Base-by-base conservation (phyloP, 2,797 vertebrate species). In the Phataginus tetradactyla region DNA sequence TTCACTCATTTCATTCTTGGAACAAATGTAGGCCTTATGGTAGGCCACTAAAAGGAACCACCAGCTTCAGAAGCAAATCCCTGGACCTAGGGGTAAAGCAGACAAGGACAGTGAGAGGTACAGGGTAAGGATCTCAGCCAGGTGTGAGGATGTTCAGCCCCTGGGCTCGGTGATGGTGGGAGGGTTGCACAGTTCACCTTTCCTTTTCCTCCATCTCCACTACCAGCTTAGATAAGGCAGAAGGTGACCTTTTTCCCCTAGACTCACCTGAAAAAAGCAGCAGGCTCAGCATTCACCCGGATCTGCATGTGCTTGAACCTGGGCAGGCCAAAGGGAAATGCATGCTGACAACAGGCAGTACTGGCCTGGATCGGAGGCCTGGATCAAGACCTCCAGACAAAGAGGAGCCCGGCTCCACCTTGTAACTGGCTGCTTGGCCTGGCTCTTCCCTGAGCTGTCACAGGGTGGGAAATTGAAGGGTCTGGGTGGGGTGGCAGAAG, bases 271-370 rank as follows among this genome's bases (percentile, higher is more conserved):
- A 99, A 99, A 98, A 99, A 99, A 90, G 99, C 99, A 42, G 99
- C 99, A 42, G 99, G 99, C 96, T 99, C 99, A 0, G 99, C 99
- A 34, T 99, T 99, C 96, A 99, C 99, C 59, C 99, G 99, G 96
- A 99, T 99, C 98, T 99, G 99, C 99, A 99, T 99, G 97, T 99
- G 99, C 95, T 99, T 99, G 98, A 99, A 99, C 98, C 99, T 99
- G 98, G 17, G 90, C 7, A 97, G 93, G n/a, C 0, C n/a, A 85
- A 86, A 97, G 90, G 29, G 42, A 97, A 91, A 2, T 0, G 34
- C 74, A 59, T 69, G 74, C 69, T 77, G 78, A 64, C 0, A 0
- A 27, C 0, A 3, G 21, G 42, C 57, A 95, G 45, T 15, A 7
- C 32, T 1, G 37, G 53, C 32, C 45, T 45, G 45, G 45, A 12